These are phyloP conservation scores for Sitta europaea DNA, from an alignment of 2,113 vertebrate genomes.

Conservation along the genomic window DNA sequence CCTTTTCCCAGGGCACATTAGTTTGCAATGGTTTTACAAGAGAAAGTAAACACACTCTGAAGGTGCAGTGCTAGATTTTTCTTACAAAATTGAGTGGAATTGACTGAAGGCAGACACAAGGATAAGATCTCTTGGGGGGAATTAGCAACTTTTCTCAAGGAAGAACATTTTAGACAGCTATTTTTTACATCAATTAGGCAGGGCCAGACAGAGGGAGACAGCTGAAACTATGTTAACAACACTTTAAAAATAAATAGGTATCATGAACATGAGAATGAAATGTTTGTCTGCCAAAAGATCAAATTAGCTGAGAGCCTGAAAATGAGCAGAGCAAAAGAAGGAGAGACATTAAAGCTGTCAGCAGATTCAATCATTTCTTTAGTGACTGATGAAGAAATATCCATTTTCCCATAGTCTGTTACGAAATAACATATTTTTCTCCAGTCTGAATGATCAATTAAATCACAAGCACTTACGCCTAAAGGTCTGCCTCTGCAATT, in stretches of 20 bases:
- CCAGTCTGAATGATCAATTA: not conserved
- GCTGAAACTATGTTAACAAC: not conserved
- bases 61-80: not conserved
- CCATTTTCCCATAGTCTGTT: not conserved
- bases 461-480: not conserved
- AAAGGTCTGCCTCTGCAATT: not conserved
- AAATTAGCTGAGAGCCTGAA: not conserved
- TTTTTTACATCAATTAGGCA: not conserved
- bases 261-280: not conserved
- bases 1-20: not conserved
- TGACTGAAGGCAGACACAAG: not conserved
- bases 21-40: constrained; percentile 15
- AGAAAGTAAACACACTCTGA: not conserved
- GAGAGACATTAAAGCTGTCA: not conserved
- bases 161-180: not conserved
- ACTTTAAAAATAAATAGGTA: constrained; percentile 9
- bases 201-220: not conserved
- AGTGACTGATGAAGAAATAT: not conserved
- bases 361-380: not conserved
- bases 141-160: constrained; percentile 13
- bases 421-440: not conserved
- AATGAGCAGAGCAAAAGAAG: not conserved
- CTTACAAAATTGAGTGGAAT: not conserved
- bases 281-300: not conserved
- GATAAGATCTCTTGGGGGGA: not conserved